Evolutionary conservation across 2,797 vertebrate genomes (phyloP), one percentile per base, ranked within the genome.

Genomic region (Pelobates cultripes): DNA sequence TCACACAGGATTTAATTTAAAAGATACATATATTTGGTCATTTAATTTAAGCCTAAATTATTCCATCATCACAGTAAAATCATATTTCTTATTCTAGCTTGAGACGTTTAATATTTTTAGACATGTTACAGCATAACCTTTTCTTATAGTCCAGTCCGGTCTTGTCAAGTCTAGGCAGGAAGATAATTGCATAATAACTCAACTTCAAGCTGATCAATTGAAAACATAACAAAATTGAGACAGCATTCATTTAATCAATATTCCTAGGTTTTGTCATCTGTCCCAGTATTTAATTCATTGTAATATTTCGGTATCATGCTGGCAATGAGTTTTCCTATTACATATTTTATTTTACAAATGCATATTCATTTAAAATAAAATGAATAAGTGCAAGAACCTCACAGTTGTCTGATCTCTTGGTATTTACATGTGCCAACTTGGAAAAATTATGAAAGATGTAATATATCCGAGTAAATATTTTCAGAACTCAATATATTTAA

Each of bases 181-280:
- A 66, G 73, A 75, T 75, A 66, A 75, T 75, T 75, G 61, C 61
- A 40, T 51, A 40, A 66, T 75, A 75, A 44, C 17, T 75, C 73
- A 64, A 40, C 60, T 47, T 64, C 60, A 47, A 45, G 73, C 61
- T 66, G 61, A 66, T 75, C 73, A 75, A 75, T 75, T 45, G 60
- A 63, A 45, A 44, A 66, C 43, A 51, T 63, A 13, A 40, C 40
- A 45, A 7, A 28, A 64, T 45, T 66, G 15, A 66, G 73, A 75
- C 17, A 66, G 73, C 43, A 42, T 41, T 75, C n/a, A 75, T 47
- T 64, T 75, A 51, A 66, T 76, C 17, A 53, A 71, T 71, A 44
- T 47, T 68, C 72, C 68, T 64, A 17, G 12, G 15, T 64, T 51
- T 66, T 28, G 7, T 66, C 17, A 28, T 40, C 7, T 8, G 4